phyloP scores from a whole-genome alignment of 2,888 invertebrate genomes.

The Xestia c-nigrum region DNA sequence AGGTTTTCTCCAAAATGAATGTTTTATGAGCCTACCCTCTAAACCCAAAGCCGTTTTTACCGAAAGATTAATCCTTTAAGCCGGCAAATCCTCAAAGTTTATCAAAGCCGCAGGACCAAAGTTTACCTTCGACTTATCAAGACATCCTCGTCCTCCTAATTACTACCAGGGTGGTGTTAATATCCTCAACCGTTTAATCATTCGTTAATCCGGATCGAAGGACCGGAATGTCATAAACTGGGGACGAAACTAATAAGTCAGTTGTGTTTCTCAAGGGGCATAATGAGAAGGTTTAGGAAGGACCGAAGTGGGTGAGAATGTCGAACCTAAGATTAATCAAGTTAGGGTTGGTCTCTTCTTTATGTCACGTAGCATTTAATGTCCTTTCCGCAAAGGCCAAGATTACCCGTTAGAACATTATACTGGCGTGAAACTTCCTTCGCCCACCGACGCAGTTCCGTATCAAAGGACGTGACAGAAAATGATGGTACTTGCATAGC shows the following conservation, averaged over 20 bases:
- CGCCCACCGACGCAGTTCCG: not conserved
- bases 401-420: not conserved
- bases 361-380: constrained; percentile 16
- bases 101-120: constrained; percentile 36
- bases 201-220: constrained; percentile 29
- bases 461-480: not conserved
- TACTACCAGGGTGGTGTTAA: constrained; percentile 53
- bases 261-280: constrained; percentile 19
- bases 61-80: constrained; percentile 48
- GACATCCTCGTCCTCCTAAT: constrained; percentile 48
- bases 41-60: constrained; percentile 31
- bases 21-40: constrained; percentile 36
- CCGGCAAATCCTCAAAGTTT: constrained; percentile 33
- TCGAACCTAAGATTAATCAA: constrained; percentile 42
- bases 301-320: constrained; percentile 1
- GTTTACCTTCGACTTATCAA: constrained; percentile 44
- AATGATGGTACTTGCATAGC: not conserved
- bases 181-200: constrained; percentile 59
- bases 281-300: constrained; percentile 26
- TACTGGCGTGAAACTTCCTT: not conserved
- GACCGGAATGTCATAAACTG: constrained; percentile 27
- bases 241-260: constrained; percentile 39
- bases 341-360: not conserved
- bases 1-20: constrained; percentile 42
- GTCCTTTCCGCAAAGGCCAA: not conserved